Evolutionary conservation across 2,113 vertebrate species (phyloP).

Genomic region (Calyptommatus sinebrachiatus): DNA sequence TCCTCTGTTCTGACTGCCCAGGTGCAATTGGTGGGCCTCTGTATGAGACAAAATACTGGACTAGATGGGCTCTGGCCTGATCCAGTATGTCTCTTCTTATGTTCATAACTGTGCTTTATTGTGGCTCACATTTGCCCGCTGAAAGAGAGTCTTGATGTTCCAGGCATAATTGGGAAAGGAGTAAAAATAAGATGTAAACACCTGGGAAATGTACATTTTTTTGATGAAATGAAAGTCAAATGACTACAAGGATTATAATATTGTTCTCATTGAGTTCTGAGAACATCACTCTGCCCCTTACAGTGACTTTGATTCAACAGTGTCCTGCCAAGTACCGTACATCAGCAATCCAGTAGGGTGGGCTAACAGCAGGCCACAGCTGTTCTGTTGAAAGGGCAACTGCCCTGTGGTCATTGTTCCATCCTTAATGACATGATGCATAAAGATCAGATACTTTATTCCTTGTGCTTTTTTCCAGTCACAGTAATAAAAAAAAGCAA

Average conservation of each 20-base stretch:
- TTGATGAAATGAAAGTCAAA: not conserved
- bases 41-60: no score
- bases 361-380: not conserved
- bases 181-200: not conserved
- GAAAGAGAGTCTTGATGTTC: no score
- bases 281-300: not conserved
- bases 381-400: not conserved
- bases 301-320: not conserved
- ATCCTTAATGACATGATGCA: no score
- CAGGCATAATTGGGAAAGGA: not conserved
- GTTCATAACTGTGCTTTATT: no score
- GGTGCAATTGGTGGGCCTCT: no score
- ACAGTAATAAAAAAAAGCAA: no score
- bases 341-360: not conserved
- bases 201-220: not conserved
- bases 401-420: not conserved
- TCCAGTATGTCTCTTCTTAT: no score
- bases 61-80: no score
- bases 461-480: no score
- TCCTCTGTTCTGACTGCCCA: no score
- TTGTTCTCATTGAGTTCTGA: not conserved
- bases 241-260: not conserved
- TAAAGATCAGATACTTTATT: no score
- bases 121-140: no score
- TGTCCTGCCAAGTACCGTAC: not conserved